Evolutionary conservation across 2,888 invertebrate genomes (phyloP).

Genomic region (Rhagium mordax): DNA sequence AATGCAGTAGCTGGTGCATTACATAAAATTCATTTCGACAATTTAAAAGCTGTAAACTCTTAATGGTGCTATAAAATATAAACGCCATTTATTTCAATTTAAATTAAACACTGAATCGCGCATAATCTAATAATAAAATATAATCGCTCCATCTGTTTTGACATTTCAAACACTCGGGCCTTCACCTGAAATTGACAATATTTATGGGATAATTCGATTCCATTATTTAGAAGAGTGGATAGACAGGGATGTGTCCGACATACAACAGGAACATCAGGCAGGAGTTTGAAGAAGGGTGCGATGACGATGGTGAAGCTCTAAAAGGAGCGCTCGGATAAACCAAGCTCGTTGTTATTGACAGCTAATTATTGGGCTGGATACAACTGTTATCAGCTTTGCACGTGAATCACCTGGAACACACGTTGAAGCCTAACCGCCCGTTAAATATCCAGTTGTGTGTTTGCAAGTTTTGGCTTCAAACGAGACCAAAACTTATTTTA

Average conservation of each 20-base stretch:
- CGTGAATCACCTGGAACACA: slow-evolving; percentile 55
- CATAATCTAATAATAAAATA: slow-evolving; percentile 42
- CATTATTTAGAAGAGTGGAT: slow-evolving; percentile 53
- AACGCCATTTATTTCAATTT: slow-evolving; percentile 18
- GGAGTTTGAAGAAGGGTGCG: slow-evolving; percentile 53
- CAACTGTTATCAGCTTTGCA: slow-evolving; percentile 61
- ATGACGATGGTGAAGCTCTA: slow-evolving; percentile 44
- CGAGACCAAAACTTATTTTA: slow-evolving; percentile 13
- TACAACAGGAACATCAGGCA: slow-evolving; percentile 39
- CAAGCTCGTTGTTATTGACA: slow-evolving; percentile 61
- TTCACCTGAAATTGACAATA: slow-evolving; percentile 57
- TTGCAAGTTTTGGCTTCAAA: slow-evolving; percentile 9
- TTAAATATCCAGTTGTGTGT: slow-evolving; percentile 7
- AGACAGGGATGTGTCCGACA: slow-evolving; percentile 57
- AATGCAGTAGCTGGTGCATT: background rate
- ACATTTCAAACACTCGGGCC: slow-evolving; percentile 35
- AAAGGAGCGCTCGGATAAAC: slow-evolving; percentile 51
- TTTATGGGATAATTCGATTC: slow-evolving; percentile 54
- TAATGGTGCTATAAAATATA: slow-evolving; percentile 23
- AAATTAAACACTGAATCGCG: slow-evolving; percentile 21
- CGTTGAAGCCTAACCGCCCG: background rate
- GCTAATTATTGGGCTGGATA: slow-evolving; percentile 63
- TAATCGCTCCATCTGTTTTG: slow-evolving; percentile 43
- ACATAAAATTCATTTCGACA: background rate
- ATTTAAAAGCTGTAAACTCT: slow-evolving; percentile 16